These are phyloP conservation scores for Philereme transversata DNA, from an alignment of 2,888 invertebrate genomes.

Conservation along the genomic window DNA sequence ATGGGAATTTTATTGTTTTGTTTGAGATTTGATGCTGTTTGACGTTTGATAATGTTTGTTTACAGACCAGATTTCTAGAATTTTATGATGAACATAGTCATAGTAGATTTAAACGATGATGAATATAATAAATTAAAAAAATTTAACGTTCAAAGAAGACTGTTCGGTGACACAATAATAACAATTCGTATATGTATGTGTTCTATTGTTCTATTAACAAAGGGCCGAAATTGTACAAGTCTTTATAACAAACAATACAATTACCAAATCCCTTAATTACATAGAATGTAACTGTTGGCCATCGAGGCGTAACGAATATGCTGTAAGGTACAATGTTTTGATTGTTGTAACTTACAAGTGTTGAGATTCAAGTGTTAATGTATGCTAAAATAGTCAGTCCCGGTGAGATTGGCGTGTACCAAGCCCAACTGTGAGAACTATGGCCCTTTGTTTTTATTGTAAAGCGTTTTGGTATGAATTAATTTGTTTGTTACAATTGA, in stretches of 20 bases:
- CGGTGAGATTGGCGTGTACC: slow-evolving; percentile 52
- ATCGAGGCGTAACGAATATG: slow-evolving; percentile 65
- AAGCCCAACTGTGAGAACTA: slow-evolving; percentile 48
- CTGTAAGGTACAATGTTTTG: slow-evolving; percentile 59
- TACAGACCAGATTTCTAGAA: too few species aligned
- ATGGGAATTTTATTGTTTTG: slow-evolving; percentile 17
- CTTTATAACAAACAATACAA: slow-evolving; percentile 52
- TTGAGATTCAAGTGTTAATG: slow-evolving; percentile 51
- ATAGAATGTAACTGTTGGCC: slow-evolving; percentile 55
- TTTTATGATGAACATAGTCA: too few species aligned
- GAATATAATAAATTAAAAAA: too few species aligned
- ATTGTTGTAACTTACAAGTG: slow-evolving; percentile 57
- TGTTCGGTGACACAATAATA: slow-evolving; percentile 11
- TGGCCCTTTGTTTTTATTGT: slow-evolving; percentile 49
- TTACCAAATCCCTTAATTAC: slow-evolving; percentile 59
- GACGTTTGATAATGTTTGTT: neutral
- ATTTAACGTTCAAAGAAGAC: too few species aligned
- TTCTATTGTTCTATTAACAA: slow-evolving; percentile 33
- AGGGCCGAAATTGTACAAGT: slow-evolving; percentile 38
- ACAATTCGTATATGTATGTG: slow-evolving; percentile 11
- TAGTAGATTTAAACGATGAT: too few species aligned
- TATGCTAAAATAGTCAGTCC: slow-evolving; percentile 57
- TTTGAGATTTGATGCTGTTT: slow-evolving; percentile 14
- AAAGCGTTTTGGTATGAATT: slow-evolving; percentile 34
- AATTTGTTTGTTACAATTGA: slow-evolving; percentile 18